Evolutionary conservation across 2,888 invertebrate species (phyloP).

Genomic region (Caenorhabditis angaria): DNA sequence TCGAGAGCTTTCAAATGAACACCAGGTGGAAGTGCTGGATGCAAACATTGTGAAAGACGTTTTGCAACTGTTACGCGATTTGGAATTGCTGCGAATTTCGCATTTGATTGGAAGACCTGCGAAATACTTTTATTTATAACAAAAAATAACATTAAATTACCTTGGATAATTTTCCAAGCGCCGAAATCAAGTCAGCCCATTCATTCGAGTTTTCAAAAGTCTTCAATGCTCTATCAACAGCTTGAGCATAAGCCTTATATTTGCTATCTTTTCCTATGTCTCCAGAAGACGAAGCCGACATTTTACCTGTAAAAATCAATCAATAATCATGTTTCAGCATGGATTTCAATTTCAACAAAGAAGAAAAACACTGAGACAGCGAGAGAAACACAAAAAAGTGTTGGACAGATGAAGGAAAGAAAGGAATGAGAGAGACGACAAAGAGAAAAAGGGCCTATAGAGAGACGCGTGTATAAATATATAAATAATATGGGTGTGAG

Average conservation of each 20-base stretch:
- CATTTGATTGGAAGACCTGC: slow-evolving; percentile 82
- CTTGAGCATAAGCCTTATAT: slow-evolving; percentile 77
- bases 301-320: slow-evolving; percentile 2
- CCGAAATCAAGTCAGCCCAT: slow-evolving; percentile 92
- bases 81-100: slow-evolving; percentile 86
- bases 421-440: not conserved
- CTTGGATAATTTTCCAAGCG: slow-evolving; percentile 88
- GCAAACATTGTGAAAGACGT: slow-evolving; percentile 90
- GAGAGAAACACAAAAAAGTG: not conserved
- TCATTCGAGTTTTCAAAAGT: slow-evolving; percentile 92
- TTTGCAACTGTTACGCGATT: slow-evolving; percentile 87
- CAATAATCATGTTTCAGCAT: not conserved
- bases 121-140: too few species aligned
- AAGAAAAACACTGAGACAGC: not conserved
- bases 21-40: slow-evolving; percentile 84
- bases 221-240: slow-evolving; percentile 87
- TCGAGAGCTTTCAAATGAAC: slow-evolving; percentile 90
- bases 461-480: not conserved
- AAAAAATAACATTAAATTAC: slow-evolving; percentile 75
- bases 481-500: not conserved
- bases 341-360: not conserved
- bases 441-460: not conserved
- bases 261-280: slow-evolving; percentile 47
- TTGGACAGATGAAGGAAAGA: too few species aligned
- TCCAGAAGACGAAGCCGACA: slow-evolving; percentile 38